phyloP scores from a whole-genome alignment of 1,140 invertebrate genomes.

The Bombus difficillimus region DNA sequence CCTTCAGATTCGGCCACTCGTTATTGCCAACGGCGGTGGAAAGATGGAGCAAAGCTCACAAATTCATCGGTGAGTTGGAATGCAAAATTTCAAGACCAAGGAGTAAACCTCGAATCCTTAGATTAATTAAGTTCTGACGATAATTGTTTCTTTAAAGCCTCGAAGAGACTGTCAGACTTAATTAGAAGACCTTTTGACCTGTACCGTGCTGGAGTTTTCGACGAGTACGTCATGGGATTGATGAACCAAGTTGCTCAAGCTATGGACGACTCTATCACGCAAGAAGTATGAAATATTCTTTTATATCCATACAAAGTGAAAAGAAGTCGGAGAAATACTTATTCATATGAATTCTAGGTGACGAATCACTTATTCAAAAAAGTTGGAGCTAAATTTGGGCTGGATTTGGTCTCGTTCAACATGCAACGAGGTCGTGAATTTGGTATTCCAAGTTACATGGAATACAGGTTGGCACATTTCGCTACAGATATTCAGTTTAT shows the following conservation, averaged over 20 bases:
- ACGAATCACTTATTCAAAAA: slow-evolving; percentile 97
- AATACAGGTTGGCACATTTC: slow-evolving; percentile 86
- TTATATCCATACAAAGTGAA: neutral
- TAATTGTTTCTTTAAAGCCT: slow-evolving; percentile 85
- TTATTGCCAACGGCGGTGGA: slow-evolving; percentile 93
- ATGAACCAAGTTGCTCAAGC: slow-evolving; percentile 97
- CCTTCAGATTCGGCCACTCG: slow-evolving; percentile 95
- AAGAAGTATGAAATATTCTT: slow-evolving; percentile 85
- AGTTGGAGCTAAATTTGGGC: slow-evolving; percentile 91
- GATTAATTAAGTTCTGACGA: no score
- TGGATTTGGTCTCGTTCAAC: slow-evolving; percentile 97
- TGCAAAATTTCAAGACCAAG: neutral
- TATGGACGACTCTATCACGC: slow-evolving; percentile 96
- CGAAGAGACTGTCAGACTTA: slow-evolving; percentile 93
- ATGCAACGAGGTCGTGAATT: slow-evolving; percentile 97
- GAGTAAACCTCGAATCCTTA: neutral
- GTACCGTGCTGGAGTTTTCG: slow-evolving; percentile 94
- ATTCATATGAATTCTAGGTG: slow-evolving; percentile 80
- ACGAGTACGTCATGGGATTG: slow-evolving; percentile 96
- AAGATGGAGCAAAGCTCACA: slow-evolving; percentile 96
- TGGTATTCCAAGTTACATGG: slow-evolving; percentile 95
- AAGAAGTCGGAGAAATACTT: neutral
- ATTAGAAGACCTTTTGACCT: slow-evolving; percentile 95
- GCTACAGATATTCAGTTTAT: neutral
- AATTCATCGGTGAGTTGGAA: slow-evolving; percentile 90